Evolutionary conservation across 2,888 invertebrate genomes (phyloP).

Genomic region (Gastracanthus pulcherrimus): DNA sequence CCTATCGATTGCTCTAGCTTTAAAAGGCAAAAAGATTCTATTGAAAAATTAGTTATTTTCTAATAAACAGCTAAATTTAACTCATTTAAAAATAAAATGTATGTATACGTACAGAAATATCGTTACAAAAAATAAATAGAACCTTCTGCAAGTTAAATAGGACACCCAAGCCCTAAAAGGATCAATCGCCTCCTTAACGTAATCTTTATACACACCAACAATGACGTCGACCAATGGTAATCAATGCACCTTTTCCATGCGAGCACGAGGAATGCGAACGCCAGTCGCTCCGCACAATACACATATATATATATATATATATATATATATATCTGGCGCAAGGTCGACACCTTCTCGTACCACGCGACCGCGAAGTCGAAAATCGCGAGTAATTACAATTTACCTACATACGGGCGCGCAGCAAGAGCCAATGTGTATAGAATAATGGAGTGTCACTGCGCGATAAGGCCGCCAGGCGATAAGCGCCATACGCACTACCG

Average conservation of each 20-base stretch:
- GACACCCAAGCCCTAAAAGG: neutral
- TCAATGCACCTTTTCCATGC: neutral
- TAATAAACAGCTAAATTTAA: too few relatives aligned
- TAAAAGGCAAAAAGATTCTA: too few relatives aligned
- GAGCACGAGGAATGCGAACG: neutral
- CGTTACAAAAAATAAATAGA: too few relatives aligned
- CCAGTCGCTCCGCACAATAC: neutral
- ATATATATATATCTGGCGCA: neutral
- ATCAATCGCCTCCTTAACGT: neutral
- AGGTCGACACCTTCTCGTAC: conserved; percentile 28
- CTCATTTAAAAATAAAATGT: too few relatives aligned
- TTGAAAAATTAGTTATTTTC: too few relatives aligned
- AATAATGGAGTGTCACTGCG: conserved; percentile 17
- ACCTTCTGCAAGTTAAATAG: too few relatives aligned
- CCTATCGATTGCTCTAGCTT: too few relatives aligned
- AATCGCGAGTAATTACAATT: conserved; percentile 38
- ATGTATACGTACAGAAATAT: too few relatives aligned
- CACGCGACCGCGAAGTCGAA: neutral
- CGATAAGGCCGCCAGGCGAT: conserved; percentile 21
- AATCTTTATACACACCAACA: neutral
- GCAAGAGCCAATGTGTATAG: neutral
- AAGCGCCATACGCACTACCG: conserved; percentile 17
- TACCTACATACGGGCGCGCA: neutral
- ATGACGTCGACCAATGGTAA: neutral
- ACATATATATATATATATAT: neutral